Conservation (phyloP, 2,797 vertebrate species). For the Girardinus metallicus region DNA sequence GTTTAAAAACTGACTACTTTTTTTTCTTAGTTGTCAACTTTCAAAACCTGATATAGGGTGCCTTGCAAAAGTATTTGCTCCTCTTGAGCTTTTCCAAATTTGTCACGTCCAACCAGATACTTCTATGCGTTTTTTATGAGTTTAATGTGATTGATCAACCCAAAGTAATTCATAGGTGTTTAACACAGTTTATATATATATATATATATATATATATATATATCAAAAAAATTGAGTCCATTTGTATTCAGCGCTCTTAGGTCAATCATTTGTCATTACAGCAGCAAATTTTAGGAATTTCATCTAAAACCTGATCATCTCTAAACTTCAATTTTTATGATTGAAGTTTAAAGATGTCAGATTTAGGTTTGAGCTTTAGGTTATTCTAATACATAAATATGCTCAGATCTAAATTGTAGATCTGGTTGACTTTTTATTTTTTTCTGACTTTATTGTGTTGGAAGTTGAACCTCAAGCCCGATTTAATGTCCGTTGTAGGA, state of each 20-base stretch:
- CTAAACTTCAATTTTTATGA: neutral
- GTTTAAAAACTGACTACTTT: constrained; percentile 16
- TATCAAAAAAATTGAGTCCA: neutral
- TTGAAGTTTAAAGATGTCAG: neutral
- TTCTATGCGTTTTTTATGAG: neutral
- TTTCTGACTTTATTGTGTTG: neutral
- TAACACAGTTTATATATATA: neutral
- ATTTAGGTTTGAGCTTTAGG: neutral
- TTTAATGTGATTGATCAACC: neutral
- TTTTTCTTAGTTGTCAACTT: constrained; percentile 11
- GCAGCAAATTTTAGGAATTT: neutral
- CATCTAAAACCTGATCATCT: neutral
- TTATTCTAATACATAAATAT: neutral
- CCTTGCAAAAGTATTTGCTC: neutral
- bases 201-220: too few species aligned
- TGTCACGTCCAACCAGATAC: neutral
- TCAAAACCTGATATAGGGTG: neutral
- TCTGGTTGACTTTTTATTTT: neutral
- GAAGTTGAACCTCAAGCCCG: neutral
- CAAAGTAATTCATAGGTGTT: neutral
- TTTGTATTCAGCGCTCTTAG: neutral
- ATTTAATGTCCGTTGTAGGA: neutral
- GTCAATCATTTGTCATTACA: neutral
- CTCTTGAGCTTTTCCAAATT: neutral
- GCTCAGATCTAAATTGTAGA: neutral